Base-by-base conservation (phyloP, 1,140 invertebrate genomes). In the Nymphalis io region DNA sequence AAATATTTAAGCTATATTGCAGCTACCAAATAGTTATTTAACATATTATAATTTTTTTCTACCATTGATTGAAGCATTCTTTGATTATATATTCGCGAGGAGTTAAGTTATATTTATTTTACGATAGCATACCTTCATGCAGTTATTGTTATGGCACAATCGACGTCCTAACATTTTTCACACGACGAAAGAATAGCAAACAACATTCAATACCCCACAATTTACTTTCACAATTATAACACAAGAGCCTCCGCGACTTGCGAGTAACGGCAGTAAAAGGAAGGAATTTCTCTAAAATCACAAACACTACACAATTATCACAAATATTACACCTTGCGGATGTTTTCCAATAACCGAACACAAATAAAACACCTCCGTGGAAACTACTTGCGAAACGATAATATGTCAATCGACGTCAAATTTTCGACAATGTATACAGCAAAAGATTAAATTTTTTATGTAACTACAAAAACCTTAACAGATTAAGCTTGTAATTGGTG, bases 341-440 rank as follows among this genome's bases (percentile, higher is more conserved):
- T 80, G 76, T 79, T 81, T 79, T 78, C 73, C 79, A 82, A 78
- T 67, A 70, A 63, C 76, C 66, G 78, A 83, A 87, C 82, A 87
- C 83, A 87, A 85, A 87, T 84, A 85, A 82, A 78, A 76, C 78
- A 82, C 79, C 84, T 81, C 76, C 73, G 76, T 78, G 67, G 70
- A 82, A 77, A 82, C 77, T 80, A 85, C 78, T 85, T 85, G 83
- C 78, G 79, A 85, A 85, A 85, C 72, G 81, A 81, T 51, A 51
- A 51, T 80, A 79, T 84, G 79, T 80, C 79, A 81, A 84, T 73
- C 73, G 83, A 86, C 75, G 80, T 83, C 78, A 81, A 83, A 75
- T 81, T 73, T 44, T 66, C 39, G 57, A 67, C 39, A 68, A 66
- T 66, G 38, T 68, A 72, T 66, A 55, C 23, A 13, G 51, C 23